Evolutionary conservation across 2,113 vertebrate species (phyloP).

Genomic region (Brachyhypopomus occidentalis): DNA sequence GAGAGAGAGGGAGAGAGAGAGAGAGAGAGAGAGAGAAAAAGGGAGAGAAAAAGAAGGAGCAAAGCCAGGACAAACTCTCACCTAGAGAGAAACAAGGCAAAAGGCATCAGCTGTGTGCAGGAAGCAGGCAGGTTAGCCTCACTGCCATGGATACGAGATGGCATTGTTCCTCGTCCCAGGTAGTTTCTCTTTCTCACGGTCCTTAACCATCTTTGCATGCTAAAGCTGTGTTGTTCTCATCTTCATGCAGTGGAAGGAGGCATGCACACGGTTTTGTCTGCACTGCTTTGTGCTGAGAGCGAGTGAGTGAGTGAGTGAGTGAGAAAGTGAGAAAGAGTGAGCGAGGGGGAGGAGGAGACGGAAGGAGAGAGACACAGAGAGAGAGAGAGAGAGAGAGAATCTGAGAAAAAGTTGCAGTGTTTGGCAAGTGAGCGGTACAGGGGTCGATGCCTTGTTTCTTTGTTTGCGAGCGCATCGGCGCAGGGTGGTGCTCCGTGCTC

Average conservation of each 20-base stretch:
- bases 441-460: neutral
- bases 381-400: neutral
- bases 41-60: slow-evolving; percentile 46
- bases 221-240: slow-evolving; percentile 38
- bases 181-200: slow-evolving; percentile 81
- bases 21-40: slow-evolving; percentile 40
- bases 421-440: slow-evolving; percentile 30
- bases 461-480: slow-evolving; percentile 8
- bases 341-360: slow-evolving; percentile 27
- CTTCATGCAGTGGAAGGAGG: slow-evolving; percentile 47
- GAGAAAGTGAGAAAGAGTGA: neutral
- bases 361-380: slow-evolving; percentile 22
- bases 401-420: slow-evolving; percentile 45
- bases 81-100: slow-evolving; percentile 29
- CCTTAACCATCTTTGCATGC: slow-evolving; percentile 84
- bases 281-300: slow-evolving; percentile 39
- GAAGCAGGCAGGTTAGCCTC: slow-evolving; percentile 78
- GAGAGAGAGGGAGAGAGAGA: slow-evolving; percentile 54
- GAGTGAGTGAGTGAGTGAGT: neutral
- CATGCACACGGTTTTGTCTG: slow-evolving; percentile 44
- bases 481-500: neutral
- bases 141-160: slow-evolving; percentile 97
- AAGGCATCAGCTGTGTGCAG: slow-evolving; percentile 48
- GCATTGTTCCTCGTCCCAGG: slow-evolving; percentile 98
- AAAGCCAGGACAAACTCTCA: slow-evolving; percentile 43